Base-by-base conservation (phyloP, 2,888 invertebrate species). In the Linnaemya tessellans region DNA sequence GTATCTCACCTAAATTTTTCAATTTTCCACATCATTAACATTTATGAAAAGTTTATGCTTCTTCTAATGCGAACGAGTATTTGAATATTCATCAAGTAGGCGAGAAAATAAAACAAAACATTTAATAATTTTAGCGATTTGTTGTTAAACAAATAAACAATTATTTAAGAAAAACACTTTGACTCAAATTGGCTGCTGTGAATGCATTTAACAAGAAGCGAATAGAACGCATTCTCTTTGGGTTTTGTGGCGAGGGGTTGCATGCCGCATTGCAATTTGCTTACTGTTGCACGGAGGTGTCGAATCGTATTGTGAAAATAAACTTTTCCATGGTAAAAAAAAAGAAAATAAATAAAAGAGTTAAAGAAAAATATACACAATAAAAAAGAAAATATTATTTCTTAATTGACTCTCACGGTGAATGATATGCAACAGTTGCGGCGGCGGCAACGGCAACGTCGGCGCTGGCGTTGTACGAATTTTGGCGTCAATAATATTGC, bases 141-240 rank as follows among this genome's bases (percentile, higher is more conserved):
- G 25, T 79, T 85, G 60, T 75, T 74, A 80, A 82, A 77, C 71
- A 85, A 85, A 85, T 67, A 85, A 85, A 80, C 80, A 67, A 51
- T 49, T 11, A 56, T 56, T 56, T 20, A 30, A 20, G 18, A 49
- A 46, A 22, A 67, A 67, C 25, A 25, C 5, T 15, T 46, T 1
- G 25, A 22, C 15, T 43, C 11, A 46, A 43, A 38, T 64, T 30
- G 49, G 13, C 25, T 30, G 30, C 8, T 49, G 25, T 9, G 15
- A 58, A 11, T 38, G 18, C 38, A 58, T 60, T 68, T 54, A 38
- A 49, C 51, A 49, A 51, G 35, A 51, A 51, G 35, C 25, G 9
- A 51, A 54, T 64, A 25, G 11, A 9, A 8, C 4, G 58, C 18
- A 41, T 58, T 10, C 9, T 54, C 35, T 80, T 68, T 62, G 38